A percentile compares a stretch with the other conserved stretches of the same genome.
Conservation (phyloP, 2,113 vertebrate genomes). For the Heptranchias perlo region DNA sequence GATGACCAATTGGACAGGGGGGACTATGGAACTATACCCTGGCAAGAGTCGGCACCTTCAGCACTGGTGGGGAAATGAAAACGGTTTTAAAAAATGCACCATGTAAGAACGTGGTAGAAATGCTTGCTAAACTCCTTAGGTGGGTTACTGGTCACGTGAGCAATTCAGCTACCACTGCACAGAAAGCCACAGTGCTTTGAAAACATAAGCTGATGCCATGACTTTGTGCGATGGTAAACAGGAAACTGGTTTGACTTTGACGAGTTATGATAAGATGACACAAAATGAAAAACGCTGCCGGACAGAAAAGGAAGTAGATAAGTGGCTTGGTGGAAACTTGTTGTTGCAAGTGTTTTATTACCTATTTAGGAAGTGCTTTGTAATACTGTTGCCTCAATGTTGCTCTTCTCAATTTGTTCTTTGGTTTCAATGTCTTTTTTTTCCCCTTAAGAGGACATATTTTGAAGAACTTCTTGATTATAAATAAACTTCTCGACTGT, state of each 20-base stretch:
- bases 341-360: neutral
- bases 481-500: neutral
- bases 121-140: neutral
- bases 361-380: conserved; percentile 28
- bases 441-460: neutral
- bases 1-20: no score
- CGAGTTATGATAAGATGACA: neutral
- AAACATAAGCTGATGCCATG: neutral
- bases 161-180: neutral
- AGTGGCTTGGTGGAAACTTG: conserved; percentile 1
- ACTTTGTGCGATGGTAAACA: conserved; percentile 23
- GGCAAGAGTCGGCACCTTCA: neutral
- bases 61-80: neutral
- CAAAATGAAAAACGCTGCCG: conserved; percentile 7
- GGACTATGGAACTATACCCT: neutral
- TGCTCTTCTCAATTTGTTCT: neutral
- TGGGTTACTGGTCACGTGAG: neutral
- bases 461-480: neutral
- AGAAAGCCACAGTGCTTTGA: neutral
- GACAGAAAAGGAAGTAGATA: conserved; percentile 10
- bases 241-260: conserved; percentile 27
- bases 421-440: neutral
- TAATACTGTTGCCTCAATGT: neutral
- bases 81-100: neutral
- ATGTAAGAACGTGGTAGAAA: neutral